Evolutionary conservation across 2,113 vertebrate species (phyloP), one percentile per base, ranked within the genome.

Genomic region (Bagarius yarrelli): DNA sequence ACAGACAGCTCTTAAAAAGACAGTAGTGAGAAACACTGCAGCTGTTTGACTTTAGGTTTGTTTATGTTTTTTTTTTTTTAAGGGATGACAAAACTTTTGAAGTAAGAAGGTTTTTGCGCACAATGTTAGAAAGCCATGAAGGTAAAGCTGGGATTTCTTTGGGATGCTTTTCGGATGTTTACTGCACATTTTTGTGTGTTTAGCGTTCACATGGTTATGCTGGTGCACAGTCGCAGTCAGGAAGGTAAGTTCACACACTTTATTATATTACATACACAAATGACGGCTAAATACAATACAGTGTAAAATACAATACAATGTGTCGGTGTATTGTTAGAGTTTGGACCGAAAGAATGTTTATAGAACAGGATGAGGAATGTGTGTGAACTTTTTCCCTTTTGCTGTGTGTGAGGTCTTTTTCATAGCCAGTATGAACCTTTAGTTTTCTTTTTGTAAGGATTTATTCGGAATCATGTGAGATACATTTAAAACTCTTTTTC

Each of bases 1-100:
- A n/a, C 34, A 67, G 40, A 44, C 34, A 21, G 63, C 32, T 32
- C 60, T 32, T 5, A n/a, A 87, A 88, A 56, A 89, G 88, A 71
- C 82, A 66, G 60, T 69, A 83, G 81, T 40, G 47, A 23, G 44
- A 59, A 70, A 47, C 47, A 6, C 25, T 66, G 30, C 44, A 74
- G 25, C 16, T 6, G 9, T 27, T 50, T 27, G 16, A 12, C 1
- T 36, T 56, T n/a, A 57, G 23, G 25, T 19, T 25, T 2, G 16
- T 53, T 27, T 73, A 55, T 23, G 19, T 57, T 1, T 13, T 2
- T 14, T 11, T 36, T 4, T 59, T 59, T 4, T 8, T 1, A 14
- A 59, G 32, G 6, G 15, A 59, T 59, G 32, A 59, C 23, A 27
- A 47, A 61, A 64, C 8, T 34, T 79, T 23, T 74, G 27, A 4